Evolutionary conservation across 2,113 vertebrate genomes (phyloP).

Genomic region (Lasiurus cinereus): DNA sequence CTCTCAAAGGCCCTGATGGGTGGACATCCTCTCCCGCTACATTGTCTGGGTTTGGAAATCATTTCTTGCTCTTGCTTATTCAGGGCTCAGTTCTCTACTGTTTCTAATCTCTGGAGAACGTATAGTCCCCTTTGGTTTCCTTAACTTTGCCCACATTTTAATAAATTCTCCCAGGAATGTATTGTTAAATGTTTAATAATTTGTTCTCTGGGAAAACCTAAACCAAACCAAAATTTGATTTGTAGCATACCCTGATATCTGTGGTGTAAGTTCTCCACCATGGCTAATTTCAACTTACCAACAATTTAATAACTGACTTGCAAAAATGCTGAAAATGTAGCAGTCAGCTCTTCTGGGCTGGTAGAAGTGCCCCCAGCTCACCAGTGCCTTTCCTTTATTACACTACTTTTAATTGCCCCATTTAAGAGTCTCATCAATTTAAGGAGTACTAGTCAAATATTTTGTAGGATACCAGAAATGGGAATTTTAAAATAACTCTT

Average conservation of each 20-base stretch:
- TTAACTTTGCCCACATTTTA: not conserved
- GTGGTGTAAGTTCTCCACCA: not conserved
- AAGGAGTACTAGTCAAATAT: not conserved
- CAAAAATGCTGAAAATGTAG: not conserved
- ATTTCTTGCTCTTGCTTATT: not conserved
- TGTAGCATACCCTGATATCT: not conserved
- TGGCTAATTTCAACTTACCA: not conserved
- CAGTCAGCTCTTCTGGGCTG: not conserved
- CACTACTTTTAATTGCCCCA: not conserved
- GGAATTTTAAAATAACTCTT: not conserved
- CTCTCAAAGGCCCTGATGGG: not conserved
- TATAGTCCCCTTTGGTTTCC: not conserved
- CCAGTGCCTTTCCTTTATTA: not conserved
- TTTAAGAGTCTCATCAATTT: not conserved
- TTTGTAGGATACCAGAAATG: not conserved
- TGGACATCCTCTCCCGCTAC: no score
- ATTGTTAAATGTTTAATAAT: not conserved
- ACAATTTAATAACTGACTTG: not conserved
- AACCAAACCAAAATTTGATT: not conserved
- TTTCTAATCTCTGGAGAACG: not conserved
- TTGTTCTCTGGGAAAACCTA: not conserved
- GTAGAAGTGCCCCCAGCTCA: not conserved
- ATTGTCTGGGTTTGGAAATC: not conserved
- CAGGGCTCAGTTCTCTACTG: not conserved
- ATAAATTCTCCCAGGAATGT: not conserved